These are phyloP conservation scores for Pygocentrus nattereri DNA, from an alignment of 2,797 vertebrate species.

Conservation along the genomic window DNA sequence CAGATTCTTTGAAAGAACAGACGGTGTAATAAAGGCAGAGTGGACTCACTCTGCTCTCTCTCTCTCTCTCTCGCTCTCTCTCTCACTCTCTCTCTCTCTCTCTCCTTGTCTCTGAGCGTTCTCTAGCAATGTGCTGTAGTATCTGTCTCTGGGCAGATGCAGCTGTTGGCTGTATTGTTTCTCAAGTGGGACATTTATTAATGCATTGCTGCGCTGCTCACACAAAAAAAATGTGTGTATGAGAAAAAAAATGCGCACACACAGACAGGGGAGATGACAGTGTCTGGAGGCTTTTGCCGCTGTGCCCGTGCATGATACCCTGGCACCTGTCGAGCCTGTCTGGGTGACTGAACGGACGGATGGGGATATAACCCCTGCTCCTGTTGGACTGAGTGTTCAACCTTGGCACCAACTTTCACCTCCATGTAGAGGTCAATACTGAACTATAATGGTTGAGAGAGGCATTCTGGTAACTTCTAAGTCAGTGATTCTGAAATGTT, in stretches of 20 bases:
- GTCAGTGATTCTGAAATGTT: no score
- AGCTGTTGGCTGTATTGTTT: slow-evolving; percentile 68
- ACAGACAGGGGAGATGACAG: not conserved
- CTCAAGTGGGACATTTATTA: slow-evolving; percentile 74
- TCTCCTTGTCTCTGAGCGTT: not conserved
- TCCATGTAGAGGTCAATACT: no score
- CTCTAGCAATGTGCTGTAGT: not conserved
- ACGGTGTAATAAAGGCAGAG: no score
- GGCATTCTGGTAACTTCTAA: no score
- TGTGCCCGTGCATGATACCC: not conserved
- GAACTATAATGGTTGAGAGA: no score
- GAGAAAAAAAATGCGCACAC: not conserved
- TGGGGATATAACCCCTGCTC: not conserved
- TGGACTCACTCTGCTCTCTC: no score
- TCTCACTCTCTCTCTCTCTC: no score
- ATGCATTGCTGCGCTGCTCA: slow-evolving; percentile 72
- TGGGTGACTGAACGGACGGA: not conserved
- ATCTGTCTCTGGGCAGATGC: slow-evolving; percentile 17
- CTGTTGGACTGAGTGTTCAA: not conserved
- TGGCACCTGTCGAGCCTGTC: not conserved
- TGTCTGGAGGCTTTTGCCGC: not conserved
- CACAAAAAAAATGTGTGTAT: not conserved
- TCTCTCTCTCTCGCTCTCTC: no score
- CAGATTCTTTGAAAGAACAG: no score
- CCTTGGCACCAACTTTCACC: no score